A percentile compares a stretch with the other conserved stretches of the same genome.
Evolutionary conservation across 2,888 invertebrate species (phyloP).

Genomic region (Venusia cambrica): DNA sequence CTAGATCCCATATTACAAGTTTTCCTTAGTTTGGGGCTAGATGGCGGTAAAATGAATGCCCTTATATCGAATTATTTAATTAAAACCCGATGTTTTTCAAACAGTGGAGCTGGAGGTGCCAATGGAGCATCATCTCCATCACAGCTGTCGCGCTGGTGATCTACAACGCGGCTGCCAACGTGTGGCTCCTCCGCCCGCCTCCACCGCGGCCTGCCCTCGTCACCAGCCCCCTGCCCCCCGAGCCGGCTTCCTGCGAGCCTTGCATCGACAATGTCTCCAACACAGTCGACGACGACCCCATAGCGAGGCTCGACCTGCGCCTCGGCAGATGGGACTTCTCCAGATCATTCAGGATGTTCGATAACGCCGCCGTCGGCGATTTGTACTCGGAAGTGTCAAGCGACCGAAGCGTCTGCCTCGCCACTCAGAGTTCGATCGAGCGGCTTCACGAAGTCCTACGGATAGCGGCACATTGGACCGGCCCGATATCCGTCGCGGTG

Average conservation of each 20-base stretch:
- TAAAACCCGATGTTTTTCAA: too few species aligned
- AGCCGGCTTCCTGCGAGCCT: conserved; percentile 60
- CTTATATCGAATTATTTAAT: too few species aligned
- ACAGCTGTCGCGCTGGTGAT: conserved; percentile 84
- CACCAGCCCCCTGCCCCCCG: conserved; percentile 41
- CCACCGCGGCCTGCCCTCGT: conserved; percentile 47
- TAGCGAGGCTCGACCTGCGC: conserved; percentile 82
- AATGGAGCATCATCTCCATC: conserved; percentile 85
- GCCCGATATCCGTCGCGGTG: conserved; percentile 91
- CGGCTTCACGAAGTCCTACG: conserved; percentile 88
- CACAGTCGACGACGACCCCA: conserved; percentile 65
- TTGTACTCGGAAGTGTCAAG: conserved; percentile 82
- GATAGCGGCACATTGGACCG: conserved; percentile 91
- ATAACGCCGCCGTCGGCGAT: conserved; percentile 86
- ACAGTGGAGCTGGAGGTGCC: conserved; percentile 81
- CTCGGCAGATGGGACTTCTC: conserved; percentile 89
- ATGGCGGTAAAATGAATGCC: too few species aligned
- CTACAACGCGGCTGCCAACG: conserved; percentile 71
- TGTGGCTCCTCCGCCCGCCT: conserved; percentile 61
- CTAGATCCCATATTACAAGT: too few species aligned
- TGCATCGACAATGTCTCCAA: conserved; percentile 54
- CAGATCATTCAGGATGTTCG: conserved; percentile 86
- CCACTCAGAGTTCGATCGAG: conserved; percentile 93
- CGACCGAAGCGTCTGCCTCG: conserved; percentile 85
- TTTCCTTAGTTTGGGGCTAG: too few species aligned